Evolutionary conservation across 2,888 invertebrate genomes (phyloP).

Genomic region (Amphipyra berbera): DNA sequence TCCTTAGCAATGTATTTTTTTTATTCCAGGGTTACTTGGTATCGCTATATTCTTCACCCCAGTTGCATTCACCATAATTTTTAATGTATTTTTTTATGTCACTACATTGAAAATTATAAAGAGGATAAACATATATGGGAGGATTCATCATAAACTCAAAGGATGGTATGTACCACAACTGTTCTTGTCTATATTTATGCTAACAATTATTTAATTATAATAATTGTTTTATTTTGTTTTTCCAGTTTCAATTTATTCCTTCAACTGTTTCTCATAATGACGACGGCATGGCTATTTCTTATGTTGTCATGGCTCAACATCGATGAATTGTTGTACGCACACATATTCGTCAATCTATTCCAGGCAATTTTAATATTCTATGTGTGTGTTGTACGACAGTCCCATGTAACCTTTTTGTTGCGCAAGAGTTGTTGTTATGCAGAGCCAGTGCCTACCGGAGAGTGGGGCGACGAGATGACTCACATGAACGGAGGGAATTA

Average conservation of each 20-base stretch:
- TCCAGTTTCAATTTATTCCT: conserved; percentile 95
- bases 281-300: conserved; percentile 93
- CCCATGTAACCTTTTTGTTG: conserved; percentile 94
- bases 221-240: conserved; percentile 76
- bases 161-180: conserved; percentile 90
- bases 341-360: conserved; percentile 93
- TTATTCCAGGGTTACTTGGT: conserved; percentile 92
- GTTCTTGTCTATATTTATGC: not conserved
- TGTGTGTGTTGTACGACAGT: conserved; percentile 94
- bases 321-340: conserved; percentile 93
- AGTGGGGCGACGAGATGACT: conserved; percentile 97
- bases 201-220: not conserved
- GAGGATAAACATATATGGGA: conserved; percentile 94
- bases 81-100: conserved; percentile 94
- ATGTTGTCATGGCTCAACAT: conserved; percentile 93
- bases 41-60: conserved; percentile 95
- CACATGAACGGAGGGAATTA: conserved; percentile 93
- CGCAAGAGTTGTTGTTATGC: conserved; percentile 95
- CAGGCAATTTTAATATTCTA: conserved; percentile 94
- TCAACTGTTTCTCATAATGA: conserved; percentile 93
- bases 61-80: conserved; percentile 94
- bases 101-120: conserved; percentile 95
- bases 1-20: not conserved
- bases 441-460: conserved; percentile 93
- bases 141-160: conserved; percentile 96